Base-by-base conservation (phyloP, 92 coral and sea anemone genomes). In the Umimayanthus chanpuru region DNA sequence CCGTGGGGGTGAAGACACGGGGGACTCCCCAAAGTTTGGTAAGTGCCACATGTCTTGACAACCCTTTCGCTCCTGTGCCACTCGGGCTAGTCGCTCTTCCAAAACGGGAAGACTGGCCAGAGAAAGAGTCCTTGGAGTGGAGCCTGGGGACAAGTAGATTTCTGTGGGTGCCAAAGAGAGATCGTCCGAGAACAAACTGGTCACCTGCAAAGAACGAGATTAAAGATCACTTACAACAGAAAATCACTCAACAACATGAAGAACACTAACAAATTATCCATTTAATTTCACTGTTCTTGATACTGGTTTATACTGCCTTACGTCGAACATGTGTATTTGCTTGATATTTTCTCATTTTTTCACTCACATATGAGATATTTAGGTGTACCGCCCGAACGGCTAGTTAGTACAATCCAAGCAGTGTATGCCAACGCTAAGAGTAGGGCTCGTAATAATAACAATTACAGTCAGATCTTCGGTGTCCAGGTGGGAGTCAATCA, bases 161-260 rank as follows among this genome's bases (percentile, higher is more conserved):
- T 97, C 99, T 10, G 99, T 97, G n/a, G 99, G 99, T 26, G 99
- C 99, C 25, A 95, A 92, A 10, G 99, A 97, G 56, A 97, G 89
- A 58, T 86, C 88, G 85, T 94, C 97, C 14, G 99, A 94, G 79
- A 97, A 76, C 28, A 93, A 85, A 88, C 98, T 94, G 67, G 92
- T 82, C 56, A 94, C 88, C 99, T 96, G 73, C 38, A 80, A 80
- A 7, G 58, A 53, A 53, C 1, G 58, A 2, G 58, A 11, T 9
- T 11, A 53, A 11, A 53, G 3, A 3, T 53, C 18, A 3, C 11
- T 10, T 7, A 10, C 12, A 11, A 2, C 9, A 47, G 50, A 47
- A 47, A 47, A 47, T 53, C 18, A 9, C 58, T 53, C 58, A 2
- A 23, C 56, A 21, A 16, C 81, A 15, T 38, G 9, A 74, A 74